Evolutionary conservation across 1,140 invertebrate species (phyloP).

Genomic region (Brachionus rotundiformis): DNA sequence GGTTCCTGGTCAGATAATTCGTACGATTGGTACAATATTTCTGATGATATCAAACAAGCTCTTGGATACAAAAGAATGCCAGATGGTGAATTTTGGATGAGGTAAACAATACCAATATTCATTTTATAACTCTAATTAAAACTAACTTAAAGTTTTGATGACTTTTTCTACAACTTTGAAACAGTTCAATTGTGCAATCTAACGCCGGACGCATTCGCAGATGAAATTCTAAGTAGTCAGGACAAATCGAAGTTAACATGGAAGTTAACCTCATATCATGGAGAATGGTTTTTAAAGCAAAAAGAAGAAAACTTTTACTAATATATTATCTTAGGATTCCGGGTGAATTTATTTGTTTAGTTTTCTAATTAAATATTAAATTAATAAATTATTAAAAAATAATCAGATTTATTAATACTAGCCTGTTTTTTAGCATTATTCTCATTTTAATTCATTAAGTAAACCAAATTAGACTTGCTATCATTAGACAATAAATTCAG

Average conservation of each 20-base stretch:
- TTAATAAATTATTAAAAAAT: too few species aligned
- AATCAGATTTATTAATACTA: too few species aligned
- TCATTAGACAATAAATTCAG: too few species aligned
- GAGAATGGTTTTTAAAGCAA: conserved; percentile 30
- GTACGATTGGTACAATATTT: conserved; percentile 79
- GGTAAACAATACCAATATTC: not conserved
- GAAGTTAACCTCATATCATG: conserved; percentile 47
- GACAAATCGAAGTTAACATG: conserved; percentile 1
- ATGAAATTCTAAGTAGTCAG: not conserved
- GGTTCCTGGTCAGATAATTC: conserved; percentile 65
- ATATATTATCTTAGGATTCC: too few species aligned
- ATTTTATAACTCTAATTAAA: not conserved
- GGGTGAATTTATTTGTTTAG: too few species aligned
- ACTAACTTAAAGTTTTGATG: conserved; percentile 15
- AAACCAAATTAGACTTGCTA: conserved; percentile 53
- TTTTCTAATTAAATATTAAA: too few species aligned
- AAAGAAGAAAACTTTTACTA: too few species aligned
- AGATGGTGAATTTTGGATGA: conserved; percentile 53
- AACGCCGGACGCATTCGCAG: conserved; percentile 22
- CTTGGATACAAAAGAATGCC: conserved; percentile 69
- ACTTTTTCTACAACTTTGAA: conserved; percentile 50
- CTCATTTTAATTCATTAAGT: not conserved
- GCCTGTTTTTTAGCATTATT: too few species aligned
- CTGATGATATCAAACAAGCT: conserved; percentile 81
- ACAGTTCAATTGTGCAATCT: conserved; percentile 47